Evolutionary conservation across 1,140 invertebrate species (phyloP).

Genomic region (Apocrypta bakeri): DNA sequence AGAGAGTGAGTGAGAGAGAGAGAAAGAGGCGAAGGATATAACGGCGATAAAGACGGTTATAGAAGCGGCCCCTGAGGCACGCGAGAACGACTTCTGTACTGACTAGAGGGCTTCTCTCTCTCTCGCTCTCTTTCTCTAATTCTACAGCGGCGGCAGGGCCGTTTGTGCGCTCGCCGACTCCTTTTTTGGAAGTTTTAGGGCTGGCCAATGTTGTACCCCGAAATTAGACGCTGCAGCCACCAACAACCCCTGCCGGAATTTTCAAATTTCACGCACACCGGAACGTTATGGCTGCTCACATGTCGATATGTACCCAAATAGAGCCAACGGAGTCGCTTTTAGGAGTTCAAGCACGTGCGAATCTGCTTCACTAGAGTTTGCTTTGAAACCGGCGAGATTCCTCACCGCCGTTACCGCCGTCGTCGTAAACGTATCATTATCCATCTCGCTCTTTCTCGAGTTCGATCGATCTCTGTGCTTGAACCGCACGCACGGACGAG

Average conservation of each 20-base stretch:
- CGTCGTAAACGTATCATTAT: neutral
- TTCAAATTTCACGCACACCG: neutral
- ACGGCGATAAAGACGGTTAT: conserved; percentile 44
- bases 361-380: neutral
- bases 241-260: neutral
- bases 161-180: neutral
- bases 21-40: conserved; percentile 29
- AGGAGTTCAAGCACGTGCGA: neutral
- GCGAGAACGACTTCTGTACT: conserved; percentile 2
- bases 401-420: too few relatives aligned
- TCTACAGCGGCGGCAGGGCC: neutral
- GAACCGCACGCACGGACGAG: neutral
- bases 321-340: neutral
- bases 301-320: too few relatives aligned
- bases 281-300: neutral
- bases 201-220: conserved; percentile 25
- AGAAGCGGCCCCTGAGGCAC: conserved; percentile 18
- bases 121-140: too few relatives aligned
- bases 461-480: conserved; percentile 13
- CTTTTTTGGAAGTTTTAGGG: conserved; percentile 32
- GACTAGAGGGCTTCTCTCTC: neutral
- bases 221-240: conserved; percentile 51
- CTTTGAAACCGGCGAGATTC: neutral
- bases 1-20: neutral
- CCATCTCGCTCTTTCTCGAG: neutral